These are phyloP conservation scores for Hoplodrina ambigua DNA, from an alignment of 2,888 invertebrate genomes.

Conservation along the genomic window DNA sequence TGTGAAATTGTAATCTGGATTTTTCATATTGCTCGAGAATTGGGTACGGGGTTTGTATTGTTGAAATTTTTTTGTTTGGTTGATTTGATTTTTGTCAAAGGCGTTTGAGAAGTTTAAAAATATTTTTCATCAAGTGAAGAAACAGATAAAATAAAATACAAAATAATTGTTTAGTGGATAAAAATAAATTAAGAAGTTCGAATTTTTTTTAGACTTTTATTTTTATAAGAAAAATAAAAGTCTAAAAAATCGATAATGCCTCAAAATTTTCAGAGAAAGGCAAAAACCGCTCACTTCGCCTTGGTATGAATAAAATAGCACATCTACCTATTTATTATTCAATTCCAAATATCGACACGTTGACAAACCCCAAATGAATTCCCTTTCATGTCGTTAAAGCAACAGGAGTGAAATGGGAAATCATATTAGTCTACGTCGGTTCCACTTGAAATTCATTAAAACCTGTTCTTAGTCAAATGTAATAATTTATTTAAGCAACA, in stretches of 20 bases:
- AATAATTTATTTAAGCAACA: conserved; percentile 89
- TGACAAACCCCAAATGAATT: conserved; percentile 78
- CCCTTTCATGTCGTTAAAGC: conserved; percentile 80
- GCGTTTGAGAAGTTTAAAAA: background rate
- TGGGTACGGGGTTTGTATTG: conserved; percentile 4
- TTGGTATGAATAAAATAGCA: conserved; percentile 55
- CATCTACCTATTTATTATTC: conserved; percentile 62
- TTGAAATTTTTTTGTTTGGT: background rate
- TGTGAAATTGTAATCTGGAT: conserved; percentile 16
- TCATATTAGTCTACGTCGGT: conserved; percentile 75
- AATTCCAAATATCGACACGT: conserved; percentile 70
- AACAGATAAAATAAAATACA: too few relatives aligned
- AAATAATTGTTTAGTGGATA: background rate
- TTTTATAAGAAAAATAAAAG: too few relatives aligned
- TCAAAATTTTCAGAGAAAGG: background rate
- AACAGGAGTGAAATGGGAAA: conserved; percentile 78
- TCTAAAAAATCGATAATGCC: background rate
- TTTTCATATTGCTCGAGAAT: conserved; percentile 9
- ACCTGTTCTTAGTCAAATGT: conserved; percentile 86
- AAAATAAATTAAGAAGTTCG: background rate
- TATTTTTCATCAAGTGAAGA: background rate
- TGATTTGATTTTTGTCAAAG: background rate
- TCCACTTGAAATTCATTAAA: conserved; percentile 88
- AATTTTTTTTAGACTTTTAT: too few relatives aligned
- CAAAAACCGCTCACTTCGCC: conserved; percentile 19